phyloP scores from a whole-genome alignment of 2,797 vertebrate species.

The Scleropages formosus region DNA sequence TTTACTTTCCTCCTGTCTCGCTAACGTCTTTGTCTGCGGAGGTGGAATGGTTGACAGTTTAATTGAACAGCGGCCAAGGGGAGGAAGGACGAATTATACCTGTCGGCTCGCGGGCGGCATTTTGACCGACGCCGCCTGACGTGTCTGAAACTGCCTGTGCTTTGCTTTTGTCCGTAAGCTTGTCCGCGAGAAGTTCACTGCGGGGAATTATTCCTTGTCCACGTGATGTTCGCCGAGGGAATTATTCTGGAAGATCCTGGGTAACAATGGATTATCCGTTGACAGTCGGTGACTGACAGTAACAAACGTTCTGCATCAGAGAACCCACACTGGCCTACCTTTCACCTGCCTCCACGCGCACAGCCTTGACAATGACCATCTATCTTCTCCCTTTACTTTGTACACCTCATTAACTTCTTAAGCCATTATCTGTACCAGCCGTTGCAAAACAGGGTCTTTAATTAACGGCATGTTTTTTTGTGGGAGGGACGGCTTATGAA shows the following conservation, averaged over 20 bases:
- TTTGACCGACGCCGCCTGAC: slow-evolving; percentile 1
- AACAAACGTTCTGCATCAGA: background rate
- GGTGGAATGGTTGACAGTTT: slow-evolving; percentile 17
- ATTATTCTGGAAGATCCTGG: background rate
- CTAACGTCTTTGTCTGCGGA: background rate
- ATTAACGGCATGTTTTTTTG: background rate
- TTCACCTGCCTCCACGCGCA: background rate
- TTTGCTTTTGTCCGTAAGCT: background rate
- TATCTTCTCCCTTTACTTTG: background rate
- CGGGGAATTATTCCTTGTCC: too few species aligned
- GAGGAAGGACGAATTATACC: background rate
- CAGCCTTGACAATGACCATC: background rate
- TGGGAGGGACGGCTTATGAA: background rate
- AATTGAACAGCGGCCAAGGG: slow-evolving; percentile 10
- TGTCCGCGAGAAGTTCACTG: background rate
- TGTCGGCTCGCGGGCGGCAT: background rate
- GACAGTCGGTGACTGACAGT: background rate
- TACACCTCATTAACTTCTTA: background rate
- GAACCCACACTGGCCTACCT: background rate
- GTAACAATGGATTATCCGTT: slow-evolving; percentile 1
- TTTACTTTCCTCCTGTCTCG: background rate
- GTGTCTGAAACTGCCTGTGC: background rate
- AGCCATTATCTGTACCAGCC: background rate
- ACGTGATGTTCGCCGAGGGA: background rate
- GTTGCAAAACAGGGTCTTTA: background rate